Conservation (phyloP, 2,888 invertebrate genomes). For the Nymphalis urticae region DNA sequence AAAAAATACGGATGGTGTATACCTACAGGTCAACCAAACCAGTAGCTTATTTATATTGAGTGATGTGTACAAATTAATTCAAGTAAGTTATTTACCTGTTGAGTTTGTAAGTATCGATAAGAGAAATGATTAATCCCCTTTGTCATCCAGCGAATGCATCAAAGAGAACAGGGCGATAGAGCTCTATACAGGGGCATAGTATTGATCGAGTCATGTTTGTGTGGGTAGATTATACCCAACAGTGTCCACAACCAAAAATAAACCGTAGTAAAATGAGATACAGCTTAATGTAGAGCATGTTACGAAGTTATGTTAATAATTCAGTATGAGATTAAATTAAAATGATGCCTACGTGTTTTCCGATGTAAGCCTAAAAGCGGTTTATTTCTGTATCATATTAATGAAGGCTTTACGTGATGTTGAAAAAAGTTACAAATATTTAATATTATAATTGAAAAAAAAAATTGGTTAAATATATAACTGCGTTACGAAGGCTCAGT, state of each 20-base stretch:
- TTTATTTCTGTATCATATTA: neutral
- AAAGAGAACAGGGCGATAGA: conserved; percentile 9
- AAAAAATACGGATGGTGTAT: too few species aligned
- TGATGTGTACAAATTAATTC: too few species aligned
- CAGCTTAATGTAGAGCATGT: neutral
- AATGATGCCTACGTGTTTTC: conserved; percentile 2
- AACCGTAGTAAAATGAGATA: neutral
- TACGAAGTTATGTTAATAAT: neutral
- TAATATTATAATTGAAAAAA: too few species aligned
- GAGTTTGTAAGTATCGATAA: too few species aligned
- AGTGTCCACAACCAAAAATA: neutral
- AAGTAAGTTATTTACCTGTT: too few species aligned
- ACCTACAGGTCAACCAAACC: too few species aligned
- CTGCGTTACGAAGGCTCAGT: too few species aligned
- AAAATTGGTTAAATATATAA: too few species aligned
- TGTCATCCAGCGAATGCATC: conserved; percentile 16
- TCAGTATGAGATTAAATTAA: conserved; percentile 5
- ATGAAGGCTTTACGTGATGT: neutral
- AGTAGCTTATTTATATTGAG: too few species aligned
- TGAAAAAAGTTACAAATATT: neutral
- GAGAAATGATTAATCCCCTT: neutral
- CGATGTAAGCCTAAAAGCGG: conserved; percentile 6
- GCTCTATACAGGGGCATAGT: conserved; percentile 8
- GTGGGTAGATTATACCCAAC: neutral
- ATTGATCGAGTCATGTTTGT: conserved; percentile 21